Evolutionary conservation across 1,140 invertebrate species (phyloP), one percentile per base, ranked within the genome.

Genomic region (Tigriopus japonicus): DNA sequence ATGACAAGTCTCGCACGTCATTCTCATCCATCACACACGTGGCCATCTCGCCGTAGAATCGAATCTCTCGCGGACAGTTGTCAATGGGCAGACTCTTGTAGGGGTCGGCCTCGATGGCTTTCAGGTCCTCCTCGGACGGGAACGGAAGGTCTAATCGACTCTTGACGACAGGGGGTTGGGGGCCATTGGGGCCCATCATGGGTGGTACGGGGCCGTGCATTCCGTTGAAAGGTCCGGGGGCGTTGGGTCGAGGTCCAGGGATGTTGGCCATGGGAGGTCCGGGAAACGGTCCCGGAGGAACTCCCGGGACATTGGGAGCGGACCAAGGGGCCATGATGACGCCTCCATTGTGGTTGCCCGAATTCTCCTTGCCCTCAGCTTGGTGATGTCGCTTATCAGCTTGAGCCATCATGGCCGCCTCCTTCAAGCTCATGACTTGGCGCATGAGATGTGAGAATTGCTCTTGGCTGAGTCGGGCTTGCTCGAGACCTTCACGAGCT

Each of bases 71-170:
- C 21, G 19, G 21, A 15, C 35, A 21, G n/a, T 28, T 28, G 15
- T 65, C 64, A 21, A 66, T 67, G 12, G 63, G 64, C 12, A 62
- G 52, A 10, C 62, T 64, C 51, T 66, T 62, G 5, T 61, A 60
- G 7, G 28, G 19, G n/a, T 66, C 65, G 35, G 62, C 60, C 21
- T 60, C 52, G 6, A 66, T 63, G 14, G 53, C 52, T 45, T 63
- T 55, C 19, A 67, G 43, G 12, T 52, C 45, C 28, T 67, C 65
- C 21, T 64, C 64, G 6, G 54, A 49, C 3, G 64, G 60, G 17
- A 40, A 59, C 13, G 66, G 66, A 9, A 67, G 55, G 42, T 67
- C 66, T 6, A 60, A 60, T 35, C 28, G 28, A 9, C 28, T 35
- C 28, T 35, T 35, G 28, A 9, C 28, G 28, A 9, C 45, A 35